Evolutionary conservation across 2,888 invertebrate genomes (phyloP).

Genomic region (Patella caerulea): DNA sequence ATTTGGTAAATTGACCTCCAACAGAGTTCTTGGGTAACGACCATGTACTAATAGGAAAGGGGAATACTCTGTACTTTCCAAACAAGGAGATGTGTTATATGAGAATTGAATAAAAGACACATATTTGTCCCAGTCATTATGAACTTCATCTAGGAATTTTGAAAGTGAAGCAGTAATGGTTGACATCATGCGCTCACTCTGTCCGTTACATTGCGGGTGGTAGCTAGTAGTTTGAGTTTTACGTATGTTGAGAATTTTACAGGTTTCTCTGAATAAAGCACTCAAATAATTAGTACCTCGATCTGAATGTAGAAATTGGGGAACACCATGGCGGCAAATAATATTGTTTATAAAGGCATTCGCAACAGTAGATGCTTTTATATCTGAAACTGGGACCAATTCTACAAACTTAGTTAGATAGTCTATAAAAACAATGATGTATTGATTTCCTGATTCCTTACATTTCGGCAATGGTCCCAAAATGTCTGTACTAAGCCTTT

Average conservation of each 20-base stretch:
- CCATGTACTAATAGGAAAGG: background rate
- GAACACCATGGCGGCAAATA: conserved; percentile 21
- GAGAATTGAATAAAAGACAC: background rate
- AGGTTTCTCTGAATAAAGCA: conserved; percentile 17
- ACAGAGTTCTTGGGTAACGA: background rate
- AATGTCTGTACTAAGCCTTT: conserved; percentile 23
- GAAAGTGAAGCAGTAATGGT: background rate
- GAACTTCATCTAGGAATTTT: background rate
- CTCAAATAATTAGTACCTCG: conserved; percentile 8
- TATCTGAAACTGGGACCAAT: conserved; percentile 12
- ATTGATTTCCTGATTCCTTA: background rate
- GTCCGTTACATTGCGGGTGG: conserved; percentile 20
- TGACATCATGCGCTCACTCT: background rate
- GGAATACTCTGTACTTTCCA: background rate
- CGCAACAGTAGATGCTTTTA: conserved; percentile 15
- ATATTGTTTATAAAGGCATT: conserved; percentile 11
- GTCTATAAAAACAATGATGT: conserved; percentile 6
- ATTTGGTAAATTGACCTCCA: background rate
- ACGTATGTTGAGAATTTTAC: conserved; percentile 14
- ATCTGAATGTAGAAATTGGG: conserved; percentile 6
- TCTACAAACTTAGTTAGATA: conserved; percentile 21
- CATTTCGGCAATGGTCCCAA: conserved; percentile 14
- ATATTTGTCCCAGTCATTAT: background rate
- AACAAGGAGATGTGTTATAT: background rate
- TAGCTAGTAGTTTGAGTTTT: conserved; percentile 20